Percentiles rank a stretch among this genome's conserved stretches.
These are phyloP conservation scores for Phataginus tetradactyla DNA, from an alignment of 2,797 vertebrate species.

Conservation along the genomic window DNA sequence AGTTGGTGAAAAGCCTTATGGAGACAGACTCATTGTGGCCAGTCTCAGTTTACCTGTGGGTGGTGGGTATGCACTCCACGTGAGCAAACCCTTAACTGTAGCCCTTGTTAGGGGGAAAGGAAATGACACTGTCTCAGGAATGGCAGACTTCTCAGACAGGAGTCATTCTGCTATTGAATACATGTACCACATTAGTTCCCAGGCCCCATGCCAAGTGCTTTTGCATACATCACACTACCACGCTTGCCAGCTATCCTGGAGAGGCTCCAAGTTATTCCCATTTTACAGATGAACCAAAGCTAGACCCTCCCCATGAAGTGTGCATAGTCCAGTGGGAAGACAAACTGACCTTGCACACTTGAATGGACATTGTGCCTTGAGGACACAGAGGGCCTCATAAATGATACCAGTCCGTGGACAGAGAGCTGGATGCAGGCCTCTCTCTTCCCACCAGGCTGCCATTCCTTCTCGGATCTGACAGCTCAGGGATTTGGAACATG, in stretches of 20 bases:
- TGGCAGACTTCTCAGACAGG: background rate
- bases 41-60: background rate
- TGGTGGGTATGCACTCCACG: background rate
- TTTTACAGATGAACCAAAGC: background rate
- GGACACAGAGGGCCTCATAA: background rate
- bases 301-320: background rate
- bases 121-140: background rate
- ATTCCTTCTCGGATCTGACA: background rate
- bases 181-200: background rate
- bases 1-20: slow-evolving; percentile 68
- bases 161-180: background rate
- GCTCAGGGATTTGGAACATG: background rate
- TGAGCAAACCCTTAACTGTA: background rate
- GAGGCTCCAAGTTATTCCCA: background rate
- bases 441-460: background rate
- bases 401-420: background rate
- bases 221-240: background rate
- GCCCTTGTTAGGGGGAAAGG: background rate
- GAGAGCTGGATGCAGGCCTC: background rate
- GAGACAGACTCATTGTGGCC: background rate
- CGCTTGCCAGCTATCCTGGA: background rate
- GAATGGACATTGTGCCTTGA: background rate
- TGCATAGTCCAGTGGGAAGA: background rate
- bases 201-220: background rate
- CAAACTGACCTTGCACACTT: background rate